phyloP scores from a whole-genome alignment of 2,113 vertebrate species.

The Carassius auratus region DNA sequence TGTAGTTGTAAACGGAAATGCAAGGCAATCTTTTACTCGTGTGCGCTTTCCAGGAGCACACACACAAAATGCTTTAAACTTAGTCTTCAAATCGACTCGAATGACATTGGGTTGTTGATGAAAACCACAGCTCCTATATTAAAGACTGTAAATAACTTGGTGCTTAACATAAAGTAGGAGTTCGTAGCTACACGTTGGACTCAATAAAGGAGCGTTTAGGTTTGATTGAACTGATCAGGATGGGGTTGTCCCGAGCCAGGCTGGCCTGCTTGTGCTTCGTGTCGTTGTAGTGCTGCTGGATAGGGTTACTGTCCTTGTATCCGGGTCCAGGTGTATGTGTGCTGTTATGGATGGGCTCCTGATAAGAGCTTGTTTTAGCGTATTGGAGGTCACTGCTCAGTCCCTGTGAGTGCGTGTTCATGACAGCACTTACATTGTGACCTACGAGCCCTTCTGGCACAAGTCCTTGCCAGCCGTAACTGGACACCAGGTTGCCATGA shows the following conservation, averaged over 20 bases:
- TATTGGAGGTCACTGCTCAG: conserved; percentile 69
- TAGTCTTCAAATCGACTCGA: neutral
- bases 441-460: conserved; percentile 46
- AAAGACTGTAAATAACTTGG: conserved; percentile 1
- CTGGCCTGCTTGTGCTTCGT: conserved; percentile 76
- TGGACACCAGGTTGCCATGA: conserved; percentile 42
- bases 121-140: neutral
- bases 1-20: conserved; percentile 27
- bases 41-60: neutral
- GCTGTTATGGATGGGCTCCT: conserved; percentile 71
- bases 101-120: neutral
- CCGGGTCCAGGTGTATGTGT: conserved; percentile 56
- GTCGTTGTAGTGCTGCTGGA: conserved; percentile 69
- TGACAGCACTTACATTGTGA: conserved; percentile 2
- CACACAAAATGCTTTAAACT: conserved; percentile 8
- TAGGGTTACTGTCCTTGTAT: conserved; percentile 35
- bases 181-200: conserved; percentile 86
- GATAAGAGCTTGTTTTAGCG: conserved; percentile 65
- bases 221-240: conserved; percentile 82
- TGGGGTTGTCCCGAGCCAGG: conserved; percentile 77
- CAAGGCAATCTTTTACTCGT: neutral
- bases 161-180: neutral
- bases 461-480: conserved; percentile 77
- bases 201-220: conserved; percentile 97
- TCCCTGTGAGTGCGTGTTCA: conserved; percentile 39